Conservation (phyloP, 2,888 invertebrate species). For the Tetranychus piercei region DNA sequence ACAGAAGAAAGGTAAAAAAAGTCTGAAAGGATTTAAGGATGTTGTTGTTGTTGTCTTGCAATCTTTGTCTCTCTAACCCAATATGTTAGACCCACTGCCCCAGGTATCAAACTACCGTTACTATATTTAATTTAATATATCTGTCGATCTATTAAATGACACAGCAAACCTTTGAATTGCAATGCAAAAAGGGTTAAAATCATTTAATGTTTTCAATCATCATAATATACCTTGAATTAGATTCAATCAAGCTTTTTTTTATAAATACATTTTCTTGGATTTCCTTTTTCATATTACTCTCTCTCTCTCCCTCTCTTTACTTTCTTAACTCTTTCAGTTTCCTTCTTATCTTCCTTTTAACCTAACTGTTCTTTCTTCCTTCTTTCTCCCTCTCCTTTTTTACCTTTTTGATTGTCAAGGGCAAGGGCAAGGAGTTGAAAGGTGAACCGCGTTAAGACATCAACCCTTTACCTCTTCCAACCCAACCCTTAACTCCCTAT, state of each 20-base stretch:
- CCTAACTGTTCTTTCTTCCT: neutral
- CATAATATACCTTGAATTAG: neutral
- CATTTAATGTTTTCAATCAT: neutral
- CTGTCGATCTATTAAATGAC: neutral
- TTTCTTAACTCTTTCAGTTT: slow-evolving; percentile 3
- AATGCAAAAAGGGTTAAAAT: neutral
- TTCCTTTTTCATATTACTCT: neutral
- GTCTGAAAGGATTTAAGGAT: neutral
- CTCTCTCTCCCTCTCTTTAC: neutral
- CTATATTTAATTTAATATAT: neutral
- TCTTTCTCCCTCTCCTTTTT: neutral
- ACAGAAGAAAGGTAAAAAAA: neutral
- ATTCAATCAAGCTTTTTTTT: neutral
- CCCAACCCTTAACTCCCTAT: neutral
- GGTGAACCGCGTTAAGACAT: neutral
- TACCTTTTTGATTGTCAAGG: neutral
- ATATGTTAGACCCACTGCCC: neutral
- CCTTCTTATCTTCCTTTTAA: neutral
- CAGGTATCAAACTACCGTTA: neutral
- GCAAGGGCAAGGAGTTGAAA: neutral
- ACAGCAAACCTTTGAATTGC: neutral
- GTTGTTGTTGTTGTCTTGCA: neutral
- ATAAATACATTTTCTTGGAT: neutral
- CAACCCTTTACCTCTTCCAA: neutral
- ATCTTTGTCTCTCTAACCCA: neutral